A percentile compares a stretch with the other conserved stretches of the same genome.
Conservation (phyloP, 2,113 vertebrate species). For the Gambusia holbrooki region DNA sequence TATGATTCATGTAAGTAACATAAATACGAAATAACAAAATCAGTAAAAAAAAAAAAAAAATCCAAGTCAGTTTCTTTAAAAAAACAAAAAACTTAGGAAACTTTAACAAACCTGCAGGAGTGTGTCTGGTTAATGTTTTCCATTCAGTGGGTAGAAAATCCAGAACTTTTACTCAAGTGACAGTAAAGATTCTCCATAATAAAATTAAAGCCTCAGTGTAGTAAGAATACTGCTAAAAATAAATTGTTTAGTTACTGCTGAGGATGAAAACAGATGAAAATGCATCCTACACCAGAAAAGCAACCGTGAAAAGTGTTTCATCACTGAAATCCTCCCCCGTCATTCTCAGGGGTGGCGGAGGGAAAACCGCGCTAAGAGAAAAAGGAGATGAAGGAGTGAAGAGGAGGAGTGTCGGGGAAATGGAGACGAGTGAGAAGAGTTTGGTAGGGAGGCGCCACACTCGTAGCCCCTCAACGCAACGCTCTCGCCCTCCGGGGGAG, state of each 20-base stretch:
- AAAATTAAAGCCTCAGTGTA: too few relatives aligned
- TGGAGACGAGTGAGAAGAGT: slow-evolving; percentile 42
- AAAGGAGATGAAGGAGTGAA: slow-evolving; percentile 58
- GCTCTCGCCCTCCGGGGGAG: slow-evolving; percentile 25
- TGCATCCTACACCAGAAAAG: slow-evolving; percentile 22
- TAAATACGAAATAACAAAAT: too few relatives aligned
- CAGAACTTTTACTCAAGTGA: too few relatives aligned
- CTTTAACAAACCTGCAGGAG: too few relatives aligned
- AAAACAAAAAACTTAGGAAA: too few relatives aligned
- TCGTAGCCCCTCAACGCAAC: slow-evolving; percentile 43
- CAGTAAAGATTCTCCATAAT: too few relatives aligned
- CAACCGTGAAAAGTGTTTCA: slow-evolving; percentile 34
- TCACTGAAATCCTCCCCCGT: slow-evolving; percentile 38
- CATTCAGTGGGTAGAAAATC: too few relatives aligned
- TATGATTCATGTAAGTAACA: too few relatives aligned
- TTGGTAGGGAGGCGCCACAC: slow-evolving; percentile 53
- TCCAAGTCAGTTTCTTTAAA: too few relatives aligned
- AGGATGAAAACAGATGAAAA: slow-evolving; percentile 24
- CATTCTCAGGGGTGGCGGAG: slow-evolving; percentile 54
- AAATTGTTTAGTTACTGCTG: slow-evolving; percentile 14
- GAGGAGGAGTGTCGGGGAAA: slow-evolving; percentile 47
- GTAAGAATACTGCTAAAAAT: too few relatives aligned
- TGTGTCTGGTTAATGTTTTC: too few relatives aligned
- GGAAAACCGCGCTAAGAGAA: slow-evolving; percentile 62
- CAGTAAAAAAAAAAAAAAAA: too few relatives aligned